Evolutionary conservation across 1,140 invertebrate species (phyloP), one percentile per base, ranked within the genome.

Genomic region (Ladona fulva): DNA sequence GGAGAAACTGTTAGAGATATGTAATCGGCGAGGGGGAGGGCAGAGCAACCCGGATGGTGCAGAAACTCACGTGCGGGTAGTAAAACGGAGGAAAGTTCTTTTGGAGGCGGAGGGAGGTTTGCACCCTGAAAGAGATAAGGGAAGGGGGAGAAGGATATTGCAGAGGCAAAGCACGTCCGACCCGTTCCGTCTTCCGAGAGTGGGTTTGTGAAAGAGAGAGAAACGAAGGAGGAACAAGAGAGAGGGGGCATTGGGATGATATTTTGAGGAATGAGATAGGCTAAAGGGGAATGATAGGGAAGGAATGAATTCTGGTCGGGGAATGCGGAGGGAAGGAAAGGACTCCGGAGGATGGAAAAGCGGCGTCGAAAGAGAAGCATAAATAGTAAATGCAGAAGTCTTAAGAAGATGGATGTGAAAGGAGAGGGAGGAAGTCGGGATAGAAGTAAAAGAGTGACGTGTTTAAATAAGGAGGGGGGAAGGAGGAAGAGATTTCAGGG

Each of bases 241-340:
- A 52, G 44, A 52, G 44, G 19, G 52, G 12, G n/a, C 16, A 66
- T 22, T 19, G 52, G 52, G 52, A 66, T 52, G 44, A 52, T 52
- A 52, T 66, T 66, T 66, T 66, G 52, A 66, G 52, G 44, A 52
- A 52, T 52, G 44, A 52, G 44, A 52, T 52, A 52, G 44, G 44
- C 10, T 52, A 52, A 19, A 52, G 44, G 44, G 44, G 19, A 19
- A 11, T 52, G 44, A 19, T 52, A 52, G 44, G 44, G 19, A 52
- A 52, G 44, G 44, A 19, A 11, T 52, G 44, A 52, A 19, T 52
- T 10, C 10, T 19, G 19, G 10, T 52, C 44, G 10, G 44, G 10
- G 44, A 10, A 10, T 11, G 44, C 10, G 44, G 44, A 52, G 44
- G 19, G 44, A 52, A 19, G 19, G 44, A 52, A 19, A 52, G 44